phyloP scores from a whole-genome alignment of 2,113 vertebrate genomes.

The Crypturellus undulatus region DNA sequence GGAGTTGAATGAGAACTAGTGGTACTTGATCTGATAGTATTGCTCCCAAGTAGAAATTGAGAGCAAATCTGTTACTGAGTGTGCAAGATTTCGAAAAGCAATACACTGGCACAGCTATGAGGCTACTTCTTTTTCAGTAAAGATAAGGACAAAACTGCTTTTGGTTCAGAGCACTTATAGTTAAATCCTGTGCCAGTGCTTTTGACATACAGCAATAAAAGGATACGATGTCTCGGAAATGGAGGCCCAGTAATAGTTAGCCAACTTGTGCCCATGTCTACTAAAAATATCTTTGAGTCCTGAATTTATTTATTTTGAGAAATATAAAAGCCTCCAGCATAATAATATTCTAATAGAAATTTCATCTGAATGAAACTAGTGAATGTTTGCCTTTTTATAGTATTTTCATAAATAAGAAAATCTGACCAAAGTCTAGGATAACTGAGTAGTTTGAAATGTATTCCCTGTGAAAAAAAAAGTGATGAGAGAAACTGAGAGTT shows the following conservation, averaged over 20 bases:
- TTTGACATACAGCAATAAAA: not conserved
- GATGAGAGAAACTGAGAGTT: not conserved
- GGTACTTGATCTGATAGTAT: not conserved
- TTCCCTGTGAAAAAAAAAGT: not conserved
- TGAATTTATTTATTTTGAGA: not conserved
- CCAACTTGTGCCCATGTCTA: not conserved
- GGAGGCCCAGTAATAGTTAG: not conserved
- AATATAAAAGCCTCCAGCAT: not conserved
- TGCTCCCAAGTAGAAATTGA: constrained; percentile 11
- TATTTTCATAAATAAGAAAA: not conserved
- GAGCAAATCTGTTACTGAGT: not conserved
- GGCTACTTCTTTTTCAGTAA: accelerated
- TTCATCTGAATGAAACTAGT: not conserved
- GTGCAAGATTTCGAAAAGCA: constrained; percentile 19
- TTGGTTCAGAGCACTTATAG: not conserved
- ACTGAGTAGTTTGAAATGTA: not conserved
- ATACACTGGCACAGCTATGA: not conserved
- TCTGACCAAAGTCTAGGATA: not conserved
- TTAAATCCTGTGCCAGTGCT: not conserved
- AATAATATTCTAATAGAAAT: not conserved
- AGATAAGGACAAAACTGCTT: not conserved
- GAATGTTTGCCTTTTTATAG: not conserved
- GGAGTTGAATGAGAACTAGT: constrained; percentile 33
- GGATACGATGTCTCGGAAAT: not conserved
- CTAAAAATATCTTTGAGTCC: not conserved